Percentiles rank a stretch among this genome's conserved stretches.
Conservation (phyloP, 2,113 vertebrate species). For the Morone saxatilis region DNA sequence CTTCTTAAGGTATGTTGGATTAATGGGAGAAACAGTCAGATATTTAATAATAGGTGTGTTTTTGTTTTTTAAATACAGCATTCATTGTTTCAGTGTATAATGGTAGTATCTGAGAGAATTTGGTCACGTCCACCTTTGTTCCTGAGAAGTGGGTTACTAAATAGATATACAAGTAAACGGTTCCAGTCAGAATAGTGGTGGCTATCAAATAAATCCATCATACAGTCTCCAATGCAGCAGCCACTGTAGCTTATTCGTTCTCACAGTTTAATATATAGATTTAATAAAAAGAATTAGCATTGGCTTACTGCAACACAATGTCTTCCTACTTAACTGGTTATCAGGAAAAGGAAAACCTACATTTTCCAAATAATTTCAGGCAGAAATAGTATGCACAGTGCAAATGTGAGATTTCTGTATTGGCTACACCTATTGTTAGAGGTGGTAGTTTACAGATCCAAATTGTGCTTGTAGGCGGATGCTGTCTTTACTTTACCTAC, state of each 20-base stretch:
- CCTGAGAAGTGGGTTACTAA: constrained; percentile 86
- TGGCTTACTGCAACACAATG: constrained; percentile 41
- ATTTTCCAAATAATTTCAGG: constrained; percentile 41
- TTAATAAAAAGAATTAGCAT: constrained; percentile 8
- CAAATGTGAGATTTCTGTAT: constrained; percentile 47
- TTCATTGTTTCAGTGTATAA: constrained; percentile 55
- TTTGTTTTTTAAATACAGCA: constrained; percentile 29
- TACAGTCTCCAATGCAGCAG: constrained; percentile 19
- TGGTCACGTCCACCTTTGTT: constrained; percentile 86
- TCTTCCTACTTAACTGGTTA: constrained; percentile 23
- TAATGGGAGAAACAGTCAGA: constrained; percentile 19
- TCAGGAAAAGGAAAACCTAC: constrained; percentile 19
- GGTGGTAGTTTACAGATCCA: constrained; percentile 52
- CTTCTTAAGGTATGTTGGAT: constrained; percentile 26
- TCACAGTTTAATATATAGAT: constrained; percentile 44
- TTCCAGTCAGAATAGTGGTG: constrained; percentile 59
- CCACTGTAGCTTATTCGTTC: constrained; percentile 47
- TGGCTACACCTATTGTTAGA: constrained; percentile 40
- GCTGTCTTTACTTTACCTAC: constrained; percentile 29
- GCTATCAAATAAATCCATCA: constrained; percentile 52
- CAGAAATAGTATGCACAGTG: constrained; percentile 37
- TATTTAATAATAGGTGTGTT: neutral
- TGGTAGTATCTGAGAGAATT: constrained; percentile 74
- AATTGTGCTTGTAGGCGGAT: constrained; percentile 64
- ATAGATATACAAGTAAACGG: constrained; percentile 74